A percentile compares a stretch with the other conserved stretches of the same genome.
Conservation (phyloP, 2,797 vertebrate species). For the Siniperca undulata region DNA sequence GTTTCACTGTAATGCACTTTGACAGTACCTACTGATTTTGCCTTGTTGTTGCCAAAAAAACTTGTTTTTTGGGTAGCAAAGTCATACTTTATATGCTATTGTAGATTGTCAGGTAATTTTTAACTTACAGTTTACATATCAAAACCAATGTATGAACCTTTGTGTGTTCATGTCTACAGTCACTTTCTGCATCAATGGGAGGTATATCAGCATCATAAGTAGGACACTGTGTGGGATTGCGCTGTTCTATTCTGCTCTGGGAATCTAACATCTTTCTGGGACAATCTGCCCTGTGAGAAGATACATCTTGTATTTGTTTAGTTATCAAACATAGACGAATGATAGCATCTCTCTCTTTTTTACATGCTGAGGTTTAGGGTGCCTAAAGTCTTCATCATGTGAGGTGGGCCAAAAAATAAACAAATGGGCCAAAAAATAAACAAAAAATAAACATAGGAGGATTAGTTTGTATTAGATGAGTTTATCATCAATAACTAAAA, state of each 20-base stretch:
- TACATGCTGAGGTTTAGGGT: conserved; percentile 23
- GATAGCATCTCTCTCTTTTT: conserved; percentile 44
- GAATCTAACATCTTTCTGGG: conserved; percentile 55
- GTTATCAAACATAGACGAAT: conserved; percentile 29
- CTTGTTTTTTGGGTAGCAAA: neutral
- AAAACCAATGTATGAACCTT: neutral
- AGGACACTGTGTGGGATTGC: conserved; percentile 43
- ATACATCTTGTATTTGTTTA: conserved; percentile 42
- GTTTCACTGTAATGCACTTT: conserved; percentile 45
- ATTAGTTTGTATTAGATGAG: neutral
- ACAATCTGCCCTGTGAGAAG: conserved; percentile 42
- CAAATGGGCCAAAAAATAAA: no score
- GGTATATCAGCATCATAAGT: conserved; percentile 47
- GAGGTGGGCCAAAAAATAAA: neutral
- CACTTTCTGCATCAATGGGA: conserved; percentile 27
- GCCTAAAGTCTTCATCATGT: conserved; percentile 6
- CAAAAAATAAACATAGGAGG: no score
- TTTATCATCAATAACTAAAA: neutral
- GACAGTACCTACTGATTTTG: neutral
- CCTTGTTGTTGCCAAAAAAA: neutral
- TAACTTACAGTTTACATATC: neutral
- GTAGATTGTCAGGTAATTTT: neutral
- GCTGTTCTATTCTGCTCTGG: conserved; percentile 40
- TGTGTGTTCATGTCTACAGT: neutral
- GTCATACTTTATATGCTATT: neutral